A percentile compares a stretch with the other conserved stretches of the same genome.
These are phyloP conservation scores for Sciurus niger DNA, from an alignment of 2,113 vertebrate species.

Conservation along the genomic window DNA sequence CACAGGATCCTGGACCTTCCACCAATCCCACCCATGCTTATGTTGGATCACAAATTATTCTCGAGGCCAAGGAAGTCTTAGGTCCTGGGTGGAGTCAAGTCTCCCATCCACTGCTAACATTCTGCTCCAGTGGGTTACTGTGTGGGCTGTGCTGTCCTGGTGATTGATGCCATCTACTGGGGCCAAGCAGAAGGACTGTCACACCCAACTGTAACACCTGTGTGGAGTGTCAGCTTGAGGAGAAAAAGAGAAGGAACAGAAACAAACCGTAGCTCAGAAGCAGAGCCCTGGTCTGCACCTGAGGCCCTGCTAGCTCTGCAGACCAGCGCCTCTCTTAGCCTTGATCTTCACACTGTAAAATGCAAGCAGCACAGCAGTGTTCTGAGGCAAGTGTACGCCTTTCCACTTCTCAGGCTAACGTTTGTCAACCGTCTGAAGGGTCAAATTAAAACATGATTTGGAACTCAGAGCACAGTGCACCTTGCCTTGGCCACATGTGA, in stretches of 20 bases:
- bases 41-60: background rate
- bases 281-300: background rate
- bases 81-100: background rate
- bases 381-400: background rate
- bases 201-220: fast-evolving
- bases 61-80: background rate
- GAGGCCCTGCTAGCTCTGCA: background rate
- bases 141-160: fast-evolving
- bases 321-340: fast-evolving
- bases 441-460: background rate
- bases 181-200: too few relatives aligned
- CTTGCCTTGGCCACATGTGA: background rate
- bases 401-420: background rate
- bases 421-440: background rate
- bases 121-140: too few relatives aligned
- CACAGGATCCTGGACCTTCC: background rate
- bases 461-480: background rate
- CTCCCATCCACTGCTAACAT: fast-evolving
- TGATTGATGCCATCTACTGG: background rate
- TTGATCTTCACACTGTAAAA: background rate
- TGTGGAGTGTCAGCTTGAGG: background rate
- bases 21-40: background rate
- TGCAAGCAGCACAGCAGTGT: background rate
- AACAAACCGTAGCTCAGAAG: background rate
- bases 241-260: background rate